Base-by-base conservation (phyloP, 1,140 invertebrate genomes). In the Eciton burchellii region DNA sequence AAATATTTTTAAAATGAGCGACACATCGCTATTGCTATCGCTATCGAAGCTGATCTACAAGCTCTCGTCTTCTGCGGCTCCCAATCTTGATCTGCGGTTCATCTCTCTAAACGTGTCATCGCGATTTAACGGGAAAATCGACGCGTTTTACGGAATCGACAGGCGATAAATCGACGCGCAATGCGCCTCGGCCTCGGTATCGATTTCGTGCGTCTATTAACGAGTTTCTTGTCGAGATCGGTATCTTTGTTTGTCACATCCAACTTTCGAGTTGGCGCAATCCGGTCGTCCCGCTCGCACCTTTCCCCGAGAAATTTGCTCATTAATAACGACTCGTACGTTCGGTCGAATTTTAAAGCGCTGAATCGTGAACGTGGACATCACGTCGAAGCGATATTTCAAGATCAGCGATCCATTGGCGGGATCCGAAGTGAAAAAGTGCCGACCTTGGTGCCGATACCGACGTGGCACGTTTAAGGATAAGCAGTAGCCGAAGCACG, bases 121-220 rank as follows among this genome's bases (percentile, higher is more conserved):
- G 63, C 35, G 74, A 70, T 79, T 79, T 70, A 68, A 66, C 74
- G 74, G 62, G 35, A 29, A 77, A 77, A 77, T 43, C 56, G 41
- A 16, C 74, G 63, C 63, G 35, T 3, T 29, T 29, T 43, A 43
- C 63, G 19, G 49, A 56, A 16, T 43, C 49, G 52, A 45, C 29
- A 29, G 19, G 24, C 24, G 26, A 4, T n/a, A 26, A 47, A 66
- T 65, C 62, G 16, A 45, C 43, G 24, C 24, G 29, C 66, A 77
- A 56, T 16, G 19, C 11, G 62, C 12, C 29, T 24, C 49, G 49
- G 19, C 45, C 12, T 49, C 47, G 74, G 21, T n/a, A 56, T 77
- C 74, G 49, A 77, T 66, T 66, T 66, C 16, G 35, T 19, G 9
- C 73, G 29, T 21, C 5, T 76, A 54, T 26, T 29, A n/a, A 6